phyloP scores from a whole-genome alignment of 2,113 vertebrate species.

The Sorex araneus region DNA sequence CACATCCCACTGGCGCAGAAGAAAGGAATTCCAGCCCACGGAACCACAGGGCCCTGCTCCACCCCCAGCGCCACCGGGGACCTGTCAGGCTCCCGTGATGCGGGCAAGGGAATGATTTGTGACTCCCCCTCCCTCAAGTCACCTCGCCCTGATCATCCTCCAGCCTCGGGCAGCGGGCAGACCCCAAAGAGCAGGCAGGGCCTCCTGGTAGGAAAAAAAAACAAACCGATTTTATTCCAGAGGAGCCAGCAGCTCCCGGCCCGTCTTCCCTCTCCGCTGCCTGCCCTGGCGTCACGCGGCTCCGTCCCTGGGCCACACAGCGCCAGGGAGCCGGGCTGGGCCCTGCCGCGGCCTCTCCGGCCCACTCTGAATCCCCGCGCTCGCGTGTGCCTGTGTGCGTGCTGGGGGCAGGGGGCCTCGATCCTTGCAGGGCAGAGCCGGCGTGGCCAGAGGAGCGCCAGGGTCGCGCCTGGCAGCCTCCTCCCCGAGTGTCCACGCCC shows the following conservation, averaged over 20 bases:
- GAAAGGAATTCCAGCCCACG: conserved; percentile 65
- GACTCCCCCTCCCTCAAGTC: too few species aligned
- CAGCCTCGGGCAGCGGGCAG: background rate
- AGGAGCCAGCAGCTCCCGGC: conserved; percentile 6
- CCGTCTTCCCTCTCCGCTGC: background rate
- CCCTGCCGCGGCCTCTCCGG: background rate
- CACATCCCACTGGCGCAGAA: conserved; percentile 49
- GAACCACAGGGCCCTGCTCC: too few species aligned
- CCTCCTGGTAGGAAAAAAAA: conserved; percentile 66
- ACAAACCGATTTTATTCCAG: conserved; percentile 73
- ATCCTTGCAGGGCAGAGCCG: too few species aligned
- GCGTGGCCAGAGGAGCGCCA: too few species aligned
- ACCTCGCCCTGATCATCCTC: background rate
- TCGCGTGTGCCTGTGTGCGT: too few species aligned
- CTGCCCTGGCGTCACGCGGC: background rate
- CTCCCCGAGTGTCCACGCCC: too few species aligned
- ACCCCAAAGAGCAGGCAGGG: background rate
- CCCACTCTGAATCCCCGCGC: conserved; percentile 41
- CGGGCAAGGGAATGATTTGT: too few species aligned
- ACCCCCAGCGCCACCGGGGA: background rate
- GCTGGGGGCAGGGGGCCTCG: background rate
- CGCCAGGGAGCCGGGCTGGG: conserved; percentile 37
- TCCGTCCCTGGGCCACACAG: conserved; percentile 47
- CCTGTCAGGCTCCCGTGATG: fast-evolving
- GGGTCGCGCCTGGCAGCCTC: too few species aligned